These are phyloP conservation scores for Wasmannia auropunctata DNA, from an alignment of 1,140 invertebrate species.

Conservation along the genomic window DNA sequence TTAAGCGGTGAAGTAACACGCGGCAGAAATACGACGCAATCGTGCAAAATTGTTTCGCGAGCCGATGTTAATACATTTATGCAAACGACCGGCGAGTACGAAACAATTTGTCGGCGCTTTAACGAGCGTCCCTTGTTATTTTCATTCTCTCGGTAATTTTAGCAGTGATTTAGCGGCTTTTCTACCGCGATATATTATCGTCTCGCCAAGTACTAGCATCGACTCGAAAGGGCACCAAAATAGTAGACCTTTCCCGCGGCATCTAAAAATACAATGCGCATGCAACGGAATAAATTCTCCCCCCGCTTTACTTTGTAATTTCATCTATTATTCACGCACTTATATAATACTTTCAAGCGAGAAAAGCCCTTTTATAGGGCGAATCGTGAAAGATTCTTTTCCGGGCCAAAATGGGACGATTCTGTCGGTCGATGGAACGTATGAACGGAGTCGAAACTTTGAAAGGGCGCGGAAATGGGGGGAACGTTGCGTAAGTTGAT, in stretches of 20 bases:
- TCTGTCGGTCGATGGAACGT: conserved; percentile 3
- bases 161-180: background rate
- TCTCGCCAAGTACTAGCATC: no score
- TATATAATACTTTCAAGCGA: background rate
- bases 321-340: background rate
- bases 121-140: conserved; percentile 16
- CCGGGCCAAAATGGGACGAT: background rate
- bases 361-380: conserved; percentile 12
- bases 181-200: background rate
- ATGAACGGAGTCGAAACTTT: conserved; percentile 30
- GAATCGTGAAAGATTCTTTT: background rate
- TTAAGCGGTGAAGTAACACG: conserved; percentile 36
- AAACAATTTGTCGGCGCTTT: conserved; percentile 37
- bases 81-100: background rate
- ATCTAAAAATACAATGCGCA: conserved; percentile 1
- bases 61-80: conserved; percentile 41
- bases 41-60: conserved; percentile 38
- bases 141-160: conserved; percentile 1
- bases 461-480: conserved; percentile 37
- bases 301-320: background rate
- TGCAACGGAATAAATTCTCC: background rate
- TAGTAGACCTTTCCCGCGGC: background rate
- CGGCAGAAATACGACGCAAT: conserved; percentile 30
- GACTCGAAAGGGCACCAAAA: background rate
- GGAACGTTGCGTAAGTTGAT: conserved; percentile 41